These are phyloP conservation scores for Brachyopa scutellaris DNA, from an alignment of 2,888 invertebrate genomes.

Conservation along the genomic window DNA sequence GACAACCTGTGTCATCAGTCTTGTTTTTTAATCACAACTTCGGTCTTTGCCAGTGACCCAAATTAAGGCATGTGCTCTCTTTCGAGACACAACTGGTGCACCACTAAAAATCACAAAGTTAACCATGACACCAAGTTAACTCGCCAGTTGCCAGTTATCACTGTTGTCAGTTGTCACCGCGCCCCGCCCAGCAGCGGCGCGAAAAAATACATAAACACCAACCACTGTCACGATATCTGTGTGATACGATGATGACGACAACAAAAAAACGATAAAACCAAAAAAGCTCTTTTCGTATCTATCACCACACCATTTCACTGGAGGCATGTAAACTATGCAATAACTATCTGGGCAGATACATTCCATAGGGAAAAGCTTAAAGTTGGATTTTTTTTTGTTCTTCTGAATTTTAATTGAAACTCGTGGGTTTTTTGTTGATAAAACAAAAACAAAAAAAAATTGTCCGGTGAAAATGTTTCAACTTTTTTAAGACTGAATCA, in stretches of 20 bases:
- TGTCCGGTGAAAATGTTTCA: conserved; percentile 21
- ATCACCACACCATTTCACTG: not conserved
- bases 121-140: conserved; percentile 57
- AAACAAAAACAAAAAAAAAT: conserved; percentile 8
- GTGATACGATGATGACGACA: not conserved
- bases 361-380: conserved; percentile 27
- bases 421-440: conserved; percentile 1
- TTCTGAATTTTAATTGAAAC: conserved; percentile 13
- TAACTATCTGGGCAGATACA: not conserved
- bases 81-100: conserved; percentile 45
- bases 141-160: conserved; percentile 1
- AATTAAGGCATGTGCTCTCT: conserved; percentile 38
- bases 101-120: conserved; percentile 37
- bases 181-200: too few species aligned
- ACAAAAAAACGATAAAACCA: not conserved
- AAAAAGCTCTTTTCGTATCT: conserved; percentile 21
- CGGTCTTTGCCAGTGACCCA: conserved; percentile 48
- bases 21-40: not conserved
- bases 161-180: too few species aligned
- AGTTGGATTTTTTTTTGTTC: not conserved
- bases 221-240: too few species aligned
- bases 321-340: not conserved
- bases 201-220: too few species aligned
- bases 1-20: not conserved
- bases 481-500: conserved; percentile 36